Evolutionary conservation across 2,797 vertebrate species (phyloP), one percentile per base, ranked within the genome.

Genomic region (Dipus sagitta): DNA sequence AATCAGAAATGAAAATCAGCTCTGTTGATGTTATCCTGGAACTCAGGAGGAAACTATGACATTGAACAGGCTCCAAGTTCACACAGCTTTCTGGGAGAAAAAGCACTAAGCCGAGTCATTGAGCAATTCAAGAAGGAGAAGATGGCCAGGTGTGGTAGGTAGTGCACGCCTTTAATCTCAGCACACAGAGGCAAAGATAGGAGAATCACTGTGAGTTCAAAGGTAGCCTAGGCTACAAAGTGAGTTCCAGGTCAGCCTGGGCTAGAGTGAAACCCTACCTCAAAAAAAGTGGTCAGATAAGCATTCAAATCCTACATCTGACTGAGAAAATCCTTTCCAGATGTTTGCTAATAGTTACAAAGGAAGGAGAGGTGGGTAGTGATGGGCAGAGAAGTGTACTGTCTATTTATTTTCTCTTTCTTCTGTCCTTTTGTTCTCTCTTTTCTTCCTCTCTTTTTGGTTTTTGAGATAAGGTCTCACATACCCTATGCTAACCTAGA

Each of bases 1-100:
- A 85, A 86, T 87, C 80, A 90, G 90, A 88, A 93, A 82, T 32
- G 67, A 87, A 95, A 83, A 87, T 87, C 78, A 92, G 68, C 13
- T 34, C 54, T 18, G 32, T 28, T 3, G 15, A 64, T 85, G 67
- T 42, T 80, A 77, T 38, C 74, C 76, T 64, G 20, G 65, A 71
- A 87, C 28, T 81, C 42, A 23, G 52, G 24, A 70, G 65, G 83
- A 24, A 79, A 91, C 65, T 32, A 62, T 85, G 86, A 70, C 70
- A 60, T n/a, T 78, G 90, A 93, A 70, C 79, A 92, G 68, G 91
- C 58, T 87, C 93, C 85, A 92, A 84, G 87, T 86, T 94, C 76
- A 92, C 17, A 11, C 38, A 38, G 47, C 54, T 97, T 93, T 93
- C 75, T 58, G 81, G 30, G 23, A 91, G 77, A 74, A 67, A 75